phyloP scores from a whole-genome alignment of 1,140 invertebrate species.

The Atta colombica region DNA sequence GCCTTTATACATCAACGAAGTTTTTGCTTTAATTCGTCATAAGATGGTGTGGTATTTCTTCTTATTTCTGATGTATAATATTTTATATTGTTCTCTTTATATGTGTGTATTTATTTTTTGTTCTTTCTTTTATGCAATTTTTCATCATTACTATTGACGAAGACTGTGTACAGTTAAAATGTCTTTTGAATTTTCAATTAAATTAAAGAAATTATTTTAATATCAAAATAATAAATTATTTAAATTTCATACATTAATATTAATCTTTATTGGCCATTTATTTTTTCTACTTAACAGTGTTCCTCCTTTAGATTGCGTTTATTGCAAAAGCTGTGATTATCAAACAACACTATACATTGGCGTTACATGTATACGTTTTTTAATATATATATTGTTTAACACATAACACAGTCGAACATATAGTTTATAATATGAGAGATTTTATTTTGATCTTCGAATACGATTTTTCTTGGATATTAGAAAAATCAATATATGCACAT shows the following conservation, averaged over 20 bases:
- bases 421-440: not conserved
- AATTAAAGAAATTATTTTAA: too few relatives aligned
- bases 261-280: too few relatives aligned
- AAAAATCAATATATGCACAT: constrained; percentile 17
- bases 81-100: too few relatives aligned
- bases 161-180: too few relatives aligned
- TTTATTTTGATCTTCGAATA: not conserved
- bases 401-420: not conserved
- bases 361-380: not conserved
- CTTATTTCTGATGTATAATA: too few relatives aligned
- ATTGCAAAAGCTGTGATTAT: constrained; percentile 1
- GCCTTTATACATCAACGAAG: not conserved
- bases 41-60: not conserved
- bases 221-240: too few relatives aligned
- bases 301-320: not conserved
- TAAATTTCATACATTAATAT: too few relatives aligned
- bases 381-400: not conserved
- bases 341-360: not conserved
- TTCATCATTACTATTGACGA: too few relatives aligned
- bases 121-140: too few relatives aligned
- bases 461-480: not conserved
- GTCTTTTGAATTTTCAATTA: too few relatives aligned
- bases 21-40: not conserved
- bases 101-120: too few relatives aligned
- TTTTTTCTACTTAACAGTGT: too few relatives aligned